Evolutionary conservation across 1,140 invertebrate genomes (phyloP).

Genomic region (Berghia stephanieae): DNA sequence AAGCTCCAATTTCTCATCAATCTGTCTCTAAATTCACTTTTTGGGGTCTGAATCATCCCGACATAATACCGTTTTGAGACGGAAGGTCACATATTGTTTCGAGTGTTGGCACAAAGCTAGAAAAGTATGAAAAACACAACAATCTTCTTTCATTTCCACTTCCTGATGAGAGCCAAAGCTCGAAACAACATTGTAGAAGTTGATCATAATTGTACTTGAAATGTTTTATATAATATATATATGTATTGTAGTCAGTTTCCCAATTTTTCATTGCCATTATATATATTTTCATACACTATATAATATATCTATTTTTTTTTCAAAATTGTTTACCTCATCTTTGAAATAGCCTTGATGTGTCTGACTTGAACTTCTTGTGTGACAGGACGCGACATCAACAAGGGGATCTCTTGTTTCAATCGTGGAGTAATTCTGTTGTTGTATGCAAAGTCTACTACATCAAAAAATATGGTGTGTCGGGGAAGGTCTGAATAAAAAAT

Average conservation of each 20-base stretch:
- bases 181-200: too few species aligned
- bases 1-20: too few species aligned
- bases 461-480: conserved; percentile 64
- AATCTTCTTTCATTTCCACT: too few species aligned
- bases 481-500: conserved; percentile 56
- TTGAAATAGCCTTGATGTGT: conserved; percentile 62
- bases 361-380: conserved; percentile 61
- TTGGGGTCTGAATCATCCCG: too few species aligned
- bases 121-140: too few species aligned
- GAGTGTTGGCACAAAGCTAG: too few species aligned
- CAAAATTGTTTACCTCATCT: conserved; percentile 49
- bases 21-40: too few species aligned
- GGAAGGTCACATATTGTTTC: too few species aligned
- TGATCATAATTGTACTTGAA: too few species aligned
- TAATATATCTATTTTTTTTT: not conserved
- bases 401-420: conserved; percentile 53
- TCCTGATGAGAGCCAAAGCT: too few species aligned
- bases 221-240: too few species aligned
- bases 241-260: not conserved
- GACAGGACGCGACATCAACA: conserved; percentile 55
- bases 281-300: not conserved
- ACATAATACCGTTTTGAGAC: too few species aligned
- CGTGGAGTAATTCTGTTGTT: conserved; percentile 56
- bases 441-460: conserved; percentile 64
- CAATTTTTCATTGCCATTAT: not conserved